Percentiles rank a stretch among this genome's conserved stretches.
phyloP scores from a whole-genome alignment of 2,113 vertebrate species.

The Eulemur macaco region DNA sequence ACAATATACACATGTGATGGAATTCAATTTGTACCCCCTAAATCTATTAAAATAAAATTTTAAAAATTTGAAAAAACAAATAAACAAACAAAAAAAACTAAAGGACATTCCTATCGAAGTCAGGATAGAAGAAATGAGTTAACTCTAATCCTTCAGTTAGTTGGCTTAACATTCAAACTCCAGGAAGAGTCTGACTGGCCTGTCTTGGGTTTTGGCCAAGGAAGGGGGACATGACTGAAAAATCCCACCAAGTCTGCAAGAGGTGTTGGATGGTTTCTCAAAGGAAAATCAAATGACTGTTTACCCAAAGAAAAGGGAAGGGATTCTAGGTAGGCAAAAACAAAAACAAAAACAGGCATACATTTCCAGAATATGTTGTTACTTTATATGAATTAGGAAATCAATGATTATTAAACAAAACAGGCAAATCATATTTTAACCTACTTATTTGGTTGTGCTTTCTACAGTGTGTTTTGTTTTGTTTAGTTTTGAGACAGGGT shows the following conservation, averaged over 20 bases:
- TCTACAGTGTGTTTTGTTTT: neutral
- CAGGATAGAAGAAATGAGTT: neutral
- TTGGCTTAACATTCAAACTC: neutral
- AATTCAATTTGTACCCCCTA: too few relatives aligned
- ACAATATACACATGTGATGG: too few relatives aligned
- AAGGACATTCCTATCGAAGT: neutral
- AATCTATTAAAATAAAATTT: too few relatives aligned
- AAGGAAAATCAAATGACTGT: constrained; percentile 8
- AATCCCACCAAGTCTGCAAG: neutral
- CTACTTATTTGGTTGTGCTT: neutral
- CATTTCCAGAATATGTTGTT: neutral
- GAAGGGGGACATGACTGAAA: neutral
- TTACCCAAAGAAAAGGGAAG: constrained; percentile 8
- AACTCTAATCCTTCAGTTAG: neutral
- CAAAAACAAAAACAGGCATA: neutral
- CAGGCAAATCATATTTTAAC: neutral
- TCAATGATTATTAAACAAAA: constrained; percentile 6
- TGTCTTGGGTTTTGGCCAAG: neutral
- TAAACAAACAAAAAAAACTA: neutral
- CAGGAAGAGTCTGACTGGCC: neutral
- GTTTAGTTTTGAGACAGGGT: neutral
- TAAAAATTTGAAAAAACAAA: too few relatives aligned
- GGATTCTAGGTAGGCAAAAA: neutral
- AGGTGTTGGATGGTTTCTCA: neutral
- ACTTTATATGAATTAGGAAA: constrained; percentile 5